These are phyloP conservation scores for Oplegnathus fasciatus DNA, from an alignment of 2,113 vertebrate species.

Conservation along the genomic window DNA sequence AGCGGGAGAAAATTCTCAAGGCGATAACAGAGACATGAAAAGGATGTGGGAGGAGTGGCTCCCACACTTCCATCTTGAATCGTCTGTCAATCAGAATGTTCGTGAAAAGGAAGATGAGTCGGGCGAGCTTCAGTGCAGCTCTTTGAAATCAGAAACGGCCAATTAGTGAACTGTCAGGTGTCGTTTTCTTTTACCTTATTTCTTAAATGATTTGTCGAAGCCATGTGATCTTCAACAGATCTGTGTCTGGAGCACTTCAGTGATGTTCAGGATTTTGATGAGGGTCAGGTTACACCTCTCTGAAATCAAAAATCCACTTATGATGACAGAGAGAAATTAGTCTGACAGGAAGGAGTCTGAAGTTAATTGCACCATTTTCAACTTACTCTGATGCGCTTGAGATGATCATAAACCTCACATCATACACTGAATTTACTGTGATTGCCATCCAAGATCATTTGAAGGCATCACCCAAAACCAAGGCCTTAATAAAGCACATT, in stretches of 20 bases:
- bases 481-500: constrained; percentile 38
- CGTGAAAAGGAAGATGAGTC: constrained; percentile 30
- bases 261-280: constrained; percentile 63
- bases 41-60: constrained; percentile 62
- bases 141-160: constrained; percentile 75
- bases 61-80: constrained; percentile 57
- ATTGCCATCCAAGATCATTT: constrained; percentile 44
- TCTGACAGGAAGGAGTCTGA: constrained; percentile 9
- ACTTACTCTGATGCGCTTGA: constrained; percentile 36
- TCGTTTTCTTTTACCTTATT: constrained; percentile 57
- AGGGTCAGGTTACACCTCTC: constrained; percentile 37
- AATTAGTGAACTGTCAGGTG: constrained; percentile 80
- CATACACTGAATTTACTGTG: constrained; percentile 12
- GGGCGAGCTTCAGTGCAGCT: constrained; percentile 31
- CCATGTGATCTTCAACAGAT: constrained; percentile 51
- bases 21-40: constrained; percentile 75
- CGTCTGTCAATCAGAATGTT: constrained; percentile 73
- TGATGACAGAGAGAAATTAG: constrained; percentile 23
- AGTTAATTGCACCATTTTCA: constrained; percentile 50
- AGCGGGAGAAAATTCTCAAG: constrained; percentile 64
- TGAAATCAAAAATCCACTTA: constrained; percentile 33
- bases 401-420: constrained; percentile 53
- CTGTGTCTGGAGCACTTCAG: constrained; percentile 38
- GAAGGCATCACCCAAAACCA: constrained; percentile 19
- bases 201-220: constrained; percentile 24